These are phyloP conservation scores for Martes martes DNA, from an alignment of 2,113 vertebrate species.

Conservation along the genomic window DNA sequence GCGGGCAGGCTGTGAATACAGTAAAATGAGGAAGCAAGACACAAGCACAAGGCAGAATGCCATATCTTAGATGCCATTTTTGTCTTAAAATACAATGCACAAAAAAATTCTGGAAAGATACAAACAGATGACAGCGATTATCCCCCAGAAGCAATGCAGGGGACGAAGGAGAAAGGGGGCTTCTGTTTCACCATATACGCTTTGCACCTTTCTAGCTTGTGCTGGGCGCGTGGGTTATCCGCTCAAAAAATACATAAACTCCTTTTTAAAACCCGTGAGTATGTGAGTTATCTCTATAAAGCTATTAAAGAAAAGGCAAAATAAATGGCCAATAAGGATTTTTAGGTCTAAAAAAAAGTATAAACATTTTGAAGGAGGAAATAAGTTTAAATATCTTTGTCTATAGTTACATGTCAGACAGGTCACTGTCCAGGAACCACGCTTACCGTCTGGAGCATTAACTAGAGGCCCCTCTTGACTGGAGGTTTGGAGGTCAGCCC, in stretches of 20 bases:
- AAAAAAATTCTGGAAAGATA: background rate
- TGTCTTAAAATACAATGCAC: background rate
- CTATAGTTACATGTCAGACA: accelerated
- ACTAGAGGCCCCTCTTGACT: accelerated
- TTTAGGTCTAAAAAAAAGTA: background rate
- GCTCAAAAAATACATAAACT: background rate
- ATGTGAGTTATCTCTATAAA: background rate
- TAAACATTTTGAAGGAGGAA: background rate
- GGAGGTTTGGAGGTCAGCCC: background rate
- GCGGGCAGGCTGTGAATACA: accelerated
- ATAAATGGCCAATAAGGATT: background rate
- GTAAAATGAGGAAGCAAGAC: background rate
- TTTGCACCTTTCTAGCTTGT: background rate
- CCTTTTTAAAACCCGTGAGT: background rate
- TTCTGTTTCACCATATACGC: background rate
- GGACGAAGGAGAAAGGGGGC: background rate
- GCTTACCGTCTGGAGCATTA: accelerated
- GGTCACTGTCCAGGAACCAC: accelerated
- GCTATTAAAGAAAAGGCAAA: background rate
- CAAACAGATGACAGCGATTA: background rate
- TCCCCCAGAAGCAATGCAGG: background rate
- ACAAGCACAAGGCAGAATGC: accelerated
- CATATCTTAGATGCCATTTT: background rate
- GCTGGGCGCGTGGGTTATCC: too few relatives aligned
- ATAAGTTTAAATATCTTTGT: background rate